Percentiles rank a stretch among this genome's conserved stretches.
Evolutionary conservation across 2,888 invertebrate genomes (phyloP).

Genomic region (Ophion costatus): DNA sequence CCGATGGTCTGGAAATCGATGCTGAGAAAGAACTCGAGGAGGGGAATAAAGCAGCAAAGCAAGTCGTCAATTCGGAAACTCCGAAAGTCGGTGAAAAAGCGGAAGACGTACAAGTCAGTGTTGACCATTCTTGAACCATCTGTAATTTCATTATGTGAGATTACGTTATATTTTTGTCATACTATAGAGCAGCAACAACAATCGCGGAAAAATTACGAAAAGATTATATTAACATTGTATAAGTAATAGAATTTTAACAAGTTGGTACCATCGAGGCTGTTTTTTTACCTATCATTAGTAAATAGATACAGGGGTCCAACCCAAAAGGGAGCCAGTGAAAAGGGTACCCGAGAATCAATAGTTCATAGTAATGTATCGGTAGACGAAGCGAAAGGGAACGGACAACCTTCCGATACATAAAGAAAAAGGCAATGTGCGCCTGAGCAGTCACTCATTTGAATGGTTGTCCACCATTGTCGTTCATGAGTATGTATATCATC

Average conservation of each 20-base stretch:
- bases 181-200: conserved; percentile 8
- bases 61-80: conserved; percentile 13
- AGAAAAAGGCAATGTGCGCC: too few relatives aligned
- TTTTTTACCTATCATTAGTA: too few relatives aligned
- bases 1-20: neutral
- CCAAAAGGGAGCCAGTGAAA: too few relatives aligned
- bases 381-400: too few relatives aligned
- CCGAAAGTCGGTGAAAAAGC: conserved; percentile 11
- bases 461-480: too few relatives aligned
- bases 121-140: conserved; percentile 32
- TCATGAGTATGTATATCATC: too few relatives aligned
- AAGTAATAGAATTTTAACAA: neutral
- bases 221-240: neutral
- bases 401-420: too few relatives aligned
- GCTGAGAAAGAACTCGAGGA: neutral
- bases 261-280: neutral
- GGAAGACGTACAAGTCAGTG: neutral
- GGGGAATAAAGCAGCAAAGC: conserved; percentile 8
- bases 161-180: conserved; percentile 6
- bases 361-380: too few relatives aligned
- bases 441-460: too few relatives aligned
- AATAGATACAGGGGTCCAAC: too few relatives aligned
- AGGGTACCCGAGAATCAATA: too few relatives aligned
- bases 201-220: neutral
- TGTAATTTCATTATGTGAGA: neutral